Evolutionary conservation across 2,113 vertebrate genomes (phyloP), one percentile per base, ranked within the genome.

Genomic region (Castor canadensis): DNA sequence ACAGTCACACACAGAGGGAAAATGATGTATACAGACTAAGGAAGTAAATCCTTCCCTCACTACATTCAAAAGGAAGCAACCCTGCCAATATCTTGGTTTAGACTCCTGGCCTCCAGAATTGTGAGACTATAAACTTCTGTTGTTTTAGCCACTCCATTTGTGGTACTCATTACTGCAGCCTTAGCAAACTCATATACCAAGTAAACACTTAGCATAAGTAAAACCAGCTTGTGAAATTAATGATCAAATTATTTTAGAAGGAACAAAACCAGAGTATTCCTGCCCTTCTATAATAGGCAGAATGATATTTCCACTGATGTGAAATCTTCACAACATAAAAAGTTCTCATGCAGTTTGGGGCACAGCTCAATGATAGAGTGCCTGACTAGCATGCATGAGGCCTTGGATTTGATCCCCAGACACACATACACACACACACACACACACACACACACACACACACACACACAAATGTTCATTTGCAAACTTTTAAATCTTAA

Each of bases 401-500:
- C 38, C 38, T 16, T 49, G 60, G 84, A 10, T 66, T 30, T 45
- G 43, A 64, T n/a, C 43, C 40, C 43, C 54, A 72, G 66, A n/a
- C n/a, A n/a, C n/a, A n/a, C n/a, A n/a, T n/a, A n/a, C n/a, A n/a
- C n/a, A n/a, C n/a, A n/a, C n/a, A n/a, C n/a, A n/a, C n/a, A n/a
- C n/a, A n/a, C n/a, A n/a, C n/a, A n/a, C n/a, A n/a, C n/a, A n/a
- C n/a, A n/a, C n/a, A n/a, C n/a, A n/a, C n/a, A n/a, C n/a, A n/a
- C n/a, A n/a, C n/a, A n/a, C 30, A 35, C 19, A 47, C n/a, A 60
- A 93, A 89, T 76, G 56, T 67, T 54, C 12, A 62, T 66, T 60
- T 40, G 19, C 58, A 92, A 95, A 81, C n/a, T 73, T 82, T 88
- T 86, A 95, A 95, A 76, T 66, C 60, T 96, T 86, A 93, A 95